These are phyloP conservation scores for Coronaproctus castanopsis DNA, from an alignment of 2,888 invertebrate species.

Conservation along the genomic window DNA sequence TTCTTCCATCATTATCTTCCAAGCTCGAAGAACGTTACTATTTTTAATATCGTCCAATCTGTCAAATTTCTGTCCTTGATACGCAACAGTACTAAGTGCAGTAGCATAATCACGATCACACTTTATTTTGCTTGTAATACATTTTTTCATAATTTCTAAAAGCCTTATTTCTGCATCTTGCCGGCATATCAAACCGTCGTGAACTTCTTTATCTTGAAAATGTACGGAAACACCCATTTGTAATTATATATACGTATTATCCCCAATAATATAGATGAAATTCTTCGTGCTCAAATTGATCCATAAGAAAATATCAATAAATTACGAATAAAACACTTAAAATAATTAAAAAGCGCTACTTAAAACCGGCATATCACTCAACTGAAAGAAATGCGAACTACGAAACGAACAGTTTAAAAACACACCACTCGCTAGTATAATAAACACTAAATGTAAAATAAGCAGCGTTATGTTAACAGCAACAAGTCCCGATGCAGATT, in stretches of 20 bases:
- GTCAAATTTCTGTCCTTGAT: constrained; percentile 67
- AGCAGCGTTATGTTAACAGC: no score
- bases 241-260: not conserved
- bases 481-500: no score
- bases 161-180: constrained; percentile 84
- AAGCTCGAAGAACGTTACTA: constrained; percentile 36
- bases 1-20: constrained; percentile 75
- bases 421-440: no score
- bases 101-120: constrained; percentile 80
- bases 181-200: constrained; percentile 70
- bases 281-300: not conserved
- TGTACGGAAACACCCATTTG: constrained; percentile 9
- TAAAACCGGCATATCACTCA: no score
- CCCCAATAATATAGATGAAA: not conserved
- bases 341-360: no score
- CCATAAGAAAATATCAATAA: not conserved
- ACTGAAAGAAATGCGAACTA: no score
- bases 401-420: no score
- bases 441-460: no score
- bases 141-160: constrained; percentile 76
- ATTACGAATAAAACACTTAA: not conserved
- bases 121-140: constrained; percentile 67
- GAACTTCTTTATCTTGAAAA: constrained; percentile 42
- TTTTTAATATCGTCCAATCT: constrained; percentile 49
- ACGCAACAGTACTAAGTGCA: constrained; percentile 56